Conservation (phyloP, 2,113 vertebrate genomes). For the Halcyon malimbica region DNA sequence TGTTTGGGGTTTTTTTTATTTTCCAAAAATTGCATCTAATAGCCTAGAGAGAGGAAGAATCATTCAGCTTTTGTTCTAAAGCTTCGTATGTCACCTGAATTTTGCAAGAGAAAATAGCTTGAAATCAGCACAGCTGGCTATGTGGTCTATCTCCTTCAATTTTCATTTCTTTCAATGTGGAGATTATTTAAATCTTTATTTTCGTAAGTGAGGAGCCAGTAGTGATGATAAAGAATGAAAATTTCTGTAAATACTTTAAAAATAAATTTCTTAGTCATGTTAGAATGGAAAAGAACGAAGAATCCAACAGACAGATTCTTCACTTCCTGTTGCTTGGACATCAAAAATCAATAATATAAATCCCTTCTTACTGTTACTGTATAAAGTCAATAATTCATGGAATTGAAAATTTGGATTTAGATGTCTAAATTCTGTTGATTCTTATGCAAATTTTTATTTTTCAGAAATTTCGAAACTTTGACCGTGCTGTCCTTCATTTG, state of each 20-base stretch:
- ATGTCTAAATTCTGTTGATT: not conserved
- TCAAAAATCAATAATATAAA: not conserved
- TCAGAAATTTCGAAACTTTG: not conserved
- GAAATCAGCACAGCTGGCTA: not conserved
- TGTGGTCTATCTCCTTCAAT: not conserved
- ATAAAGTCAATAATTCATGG: too few species aligned
- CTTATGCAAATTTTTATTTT: not conserved
- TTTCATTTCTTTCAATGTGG: not conserved
- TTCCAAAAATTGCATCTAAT: not conserved
- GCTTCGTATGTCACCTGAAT: not conserved
- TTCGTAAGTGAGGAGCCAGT: not conserved
- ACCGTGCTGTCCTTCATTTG: not conserved
- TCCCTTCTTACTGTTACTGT: not conserved
- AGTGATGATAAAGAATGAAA: not conserved
- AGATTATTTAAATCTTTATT: not conserved
- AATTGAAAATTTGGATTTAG: not conserved
- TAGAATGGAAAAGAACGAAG: not conserved
- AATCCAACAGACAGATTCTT: not conserved
- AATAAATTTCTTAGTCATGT: not conserved
- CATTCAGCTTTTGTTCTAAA: not conserved
- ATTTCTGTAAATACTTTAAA: not conserved
- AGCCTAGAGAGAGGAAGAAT: not conserved
- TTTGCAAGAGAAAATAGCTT: not conserved
- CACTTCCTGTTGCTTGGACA: not conserved
- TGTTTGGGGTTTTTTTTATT: not conserved